Evolutionary conservation across 2,113 vertebrate genomes (phyloP).

Genomic region (Alethe castanea): DNA sequence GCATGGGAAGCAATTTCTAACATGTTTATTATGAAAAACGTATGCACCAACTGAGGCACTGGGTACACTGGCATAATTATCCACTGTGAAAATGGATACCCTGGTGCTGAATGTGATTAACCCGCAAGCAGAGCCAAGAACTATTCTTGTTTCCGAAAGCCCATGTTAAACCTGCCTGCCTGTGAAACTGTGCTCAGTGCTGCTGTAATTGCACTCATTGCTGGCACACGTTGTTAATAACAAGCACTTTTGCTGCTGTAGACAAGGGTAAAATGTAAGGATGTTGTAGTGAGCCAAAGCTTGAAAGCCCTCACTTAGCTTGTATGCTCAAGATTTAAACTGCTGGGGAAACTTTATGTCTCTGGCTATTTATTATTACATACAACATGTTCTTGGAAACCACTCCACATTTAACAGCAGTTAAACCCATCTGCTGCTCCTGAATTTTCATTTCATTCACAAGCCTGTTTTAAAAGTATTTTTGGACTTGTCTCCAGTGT

Average conservation of each 20-base stretch:
- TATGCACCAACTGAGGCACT: not conserved
- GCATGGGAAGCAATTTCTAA: not conserved
- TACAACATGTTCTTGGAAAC: slow-evolving; percentile 75
- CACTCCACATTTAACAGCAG: slow-evolving; percentile 64
- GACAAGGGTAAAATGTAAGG: not conserved
- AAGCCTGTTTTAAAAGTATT: slow-evolving; percentile 33
- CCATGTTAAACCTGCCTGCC: not conserved
- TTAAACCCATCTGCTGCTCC: slow-evolving; percentile 70
- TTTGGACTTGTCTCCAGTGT: slow-evolving; percentile 25
- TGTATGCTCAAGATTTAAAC: not conserved
- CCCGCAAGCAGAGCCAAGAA: slow-evolving; percentile 15
- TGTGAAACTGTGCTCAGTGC: not conserved
- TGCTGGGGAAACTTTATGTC: slow-evolving; percentile 29
- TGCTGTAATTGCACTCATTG: not conserved
- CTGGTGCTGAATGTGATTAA: slow-evolving; percentile 32
- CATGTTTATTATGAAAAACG: not conserved
- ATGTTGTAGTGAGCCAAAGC: not conserved
- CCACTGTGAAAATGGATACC: not conserved
- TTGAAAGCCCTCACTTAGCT: not conserved
- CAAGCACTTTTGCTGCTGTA: not conserved
- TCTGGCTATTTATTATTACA: slow-evolving; percentile 48
- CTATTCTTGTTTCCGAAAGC: slow-evolving; percentile 11
- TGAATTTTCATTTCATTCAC: slow-evolving; percentile 56
- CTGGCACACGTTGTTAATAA: not conserved
- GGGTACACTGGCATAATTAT: not conserved